phyloP scores from a whole-genome alignment of 1,140 invertebrate genomes.

The Rhyzopertha dominica region DNA sequence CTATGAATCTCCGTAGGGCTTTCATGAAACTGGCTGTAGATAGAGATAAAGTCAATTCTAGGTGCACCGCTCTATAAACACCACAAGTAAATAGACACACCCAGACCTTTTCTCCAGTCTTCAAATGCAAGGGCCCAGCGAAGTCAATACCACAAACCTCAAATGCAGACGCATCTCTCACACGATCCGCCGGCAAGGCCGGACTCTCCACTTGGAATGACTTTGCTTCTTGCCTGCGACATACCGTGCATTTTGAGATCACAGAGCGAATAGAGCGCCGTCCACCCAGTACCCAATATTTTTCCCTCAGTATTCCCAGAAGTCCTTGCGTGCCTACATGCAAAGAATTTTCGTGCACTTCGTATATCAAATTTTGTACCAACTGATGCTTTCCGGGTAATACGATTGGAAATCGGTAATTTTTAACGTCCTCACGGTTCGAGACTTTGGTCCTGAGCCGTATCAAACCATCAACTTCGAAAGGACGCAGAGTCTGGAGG shows the following conservation, averaged over 20 bases:
- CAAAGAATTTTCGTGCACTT: constrained; percentile 8
- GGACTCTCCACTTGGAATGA: constrained; percentile 6
- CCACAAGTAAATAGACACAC: constrained; percentile 42
- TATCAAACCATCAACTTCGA: constrained; percentile 9
- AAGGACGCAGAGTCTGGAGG: background rate
- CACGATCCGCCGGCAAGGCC: constrained; percentile 18
- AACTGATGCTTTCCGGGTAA: constrained; percentile 4
- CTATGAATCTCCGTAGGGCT: constrained; percentile 37
- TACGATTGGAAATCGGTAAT: background rate
- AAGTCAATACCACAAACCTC: constrained; percentile 39
- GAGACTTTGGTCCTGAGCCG: background rate
- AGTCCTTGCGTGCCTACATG: constrained; percentile 19
- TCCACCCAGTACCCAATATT: constrained; percentile 33
- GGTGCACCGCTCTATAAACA: constrained; percentile 39
- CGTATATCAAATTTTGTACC: constrained; percentile 6
- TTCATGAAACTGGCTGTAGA: constrained; percentile 36
- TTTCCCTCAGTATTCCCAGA: constrained; percentile 23
- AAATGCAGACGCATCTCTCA: constrained; percentile 27
- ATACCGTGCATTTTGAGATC: constrained; percentile 33
- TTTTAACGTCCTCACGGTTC: background rate
- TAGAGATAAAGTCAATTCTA: constrained; percentile 37
- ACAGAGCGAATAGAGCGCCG: constrained; percentile 25
- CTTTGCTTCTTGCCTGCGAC: constrained; percentile 29
- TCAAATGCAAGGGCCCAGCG: constrained; percentile 35
- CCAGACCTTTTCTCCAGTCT: constrained; percentile 34